phyloP scores from a whole-genome alignment of 1,140 invertebrate species.

The Tetramorium simillimum region DNA sequence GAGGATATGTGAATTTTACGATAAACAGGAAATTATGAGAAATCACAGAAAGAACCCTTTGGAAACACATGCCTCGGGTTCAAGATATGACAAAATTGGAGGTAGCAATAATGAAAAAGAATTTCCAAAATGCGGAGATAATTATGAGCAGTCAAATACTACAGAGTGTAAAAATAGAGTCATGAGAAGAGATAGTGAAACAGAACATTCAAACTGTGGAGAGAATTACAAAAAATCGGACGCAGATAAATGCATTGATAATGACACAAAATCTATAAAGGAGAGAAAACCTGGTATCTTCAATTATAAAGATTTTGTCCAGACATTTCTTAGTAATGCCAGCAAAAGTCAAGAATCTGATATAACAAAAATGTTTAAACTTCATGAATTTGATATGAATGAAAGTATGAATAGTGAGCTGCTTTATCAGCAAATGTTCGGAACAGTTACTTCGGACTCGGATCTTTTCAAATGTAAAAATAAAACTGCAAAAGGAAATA shows the following conservation, averaged over 20 bases:
- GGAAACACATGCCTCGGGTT: slow-evolving; percentile 40
- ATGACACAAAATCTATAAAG: slow-evolving; percentile 73
- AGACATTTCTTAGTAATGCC: slow-evolving; percentile 72
- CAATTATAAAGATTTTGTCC: slow-evolving; percentile 76
- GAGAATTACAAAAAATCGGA: slow-evolving; percentile 24
- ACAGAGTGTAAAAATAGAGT: slow-evolving; percentile 22
- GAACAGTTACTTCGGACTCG: slow-evolving; percentile 43
- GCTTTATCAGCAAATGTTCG: slow-evolving; percentile 60
- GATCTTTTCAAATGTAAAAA: slow-evolving; percentile 19
- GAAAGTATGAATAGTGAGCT: slow-evolving; percentile 60
- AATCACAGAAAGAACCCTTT: slow-evolving; percentile 58
- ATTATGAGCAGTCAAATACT: neutral
- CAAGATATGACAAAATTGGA: slow-evolving; percentile 10
- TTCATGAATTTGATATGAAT: slow-evolving; percentile 53
- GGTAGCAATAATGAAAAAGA: slow-evolving; percentile 33
- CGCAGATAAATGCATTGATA: slow-evolving; percentile 77
- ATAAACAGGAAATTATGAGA: slow-evolving; percentile 45
- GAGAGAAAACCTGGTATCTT: slow-evolving; percentile 67
- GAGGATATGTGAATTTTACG: slow-evolving; percentile 67
- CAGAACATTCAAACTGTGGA: neutral
- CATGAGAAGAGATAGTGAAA: slow-evolving; percentile 36
- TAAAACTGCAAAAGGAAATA: slow-evolving; percentile 31
- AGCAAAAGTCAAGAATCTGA: slow-evolving; percentile 60
- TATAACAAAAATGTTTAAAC: slow-evolving; percentile 65
- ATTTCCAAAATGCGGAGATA: neutral